Evolutionary conservation across 30 jellyfish, hydroid and myxozoan species (phyloP).

Genomic region (Nemopilema nomurai): DNA sequence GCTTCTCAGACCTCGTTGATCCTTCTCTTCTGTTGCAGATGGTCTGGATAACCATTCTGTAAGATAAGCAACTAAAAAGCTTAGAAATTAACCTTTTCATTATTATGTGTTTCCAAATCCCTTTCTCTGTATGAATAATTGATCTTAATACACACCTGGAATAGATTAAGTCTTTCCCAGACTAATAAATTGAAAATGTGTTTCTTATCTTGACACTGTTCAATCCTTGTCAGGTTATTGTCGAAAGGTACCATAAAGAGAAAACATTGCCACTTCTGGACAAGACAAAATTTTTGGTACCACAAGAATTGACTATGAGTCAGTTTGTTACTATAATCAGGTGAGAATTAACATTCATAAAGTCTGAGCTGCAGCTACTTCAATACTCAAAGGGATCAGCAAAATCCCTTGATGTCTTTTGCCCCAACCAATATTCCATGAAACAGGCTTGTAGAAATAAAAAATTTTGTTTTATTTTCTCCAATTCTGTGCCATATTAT

Average conservation of each 20-base stretch:
- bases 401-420: too few species aligned
- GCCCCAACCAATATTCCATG: too few species aligned
- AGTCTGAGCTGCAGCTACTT: not conserved
- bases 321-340: constrained; percentile 97
- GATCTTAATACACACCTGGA: not conserved
- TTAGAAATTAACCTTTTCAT: too few species aligned
- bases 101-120: not conserved
- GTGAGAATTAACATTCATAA: constrained; percentile 19
- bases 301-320: constrained; percentile 98
- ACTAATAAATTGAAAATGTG: not conserved
- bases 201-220: not conserved
- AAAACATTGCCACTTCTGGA: constrained; percentile 93
- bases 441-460: too few species aligned
- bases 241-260: constrained; percentile 96
- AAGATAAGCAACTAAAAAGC: too few species aligned
- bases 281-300: constrained; percentile 93
- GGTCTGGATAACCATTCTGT: too few species aligned
- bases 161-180: not conserved
- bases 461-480: too few species aligned
- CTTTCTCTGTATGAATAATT: not conserved
- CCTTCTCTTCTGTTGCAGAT: too few species aligned
- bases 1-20: too few species aligned
- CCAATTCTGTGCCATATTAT: too few species aligned
- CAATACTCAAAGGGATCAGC: too few species aligned
- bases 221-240: constrained; percentile 78